Base-by-base conservation (phyloP, 2,113 vertebrate genomes). In the Miniopterus natalensis region DNA sequence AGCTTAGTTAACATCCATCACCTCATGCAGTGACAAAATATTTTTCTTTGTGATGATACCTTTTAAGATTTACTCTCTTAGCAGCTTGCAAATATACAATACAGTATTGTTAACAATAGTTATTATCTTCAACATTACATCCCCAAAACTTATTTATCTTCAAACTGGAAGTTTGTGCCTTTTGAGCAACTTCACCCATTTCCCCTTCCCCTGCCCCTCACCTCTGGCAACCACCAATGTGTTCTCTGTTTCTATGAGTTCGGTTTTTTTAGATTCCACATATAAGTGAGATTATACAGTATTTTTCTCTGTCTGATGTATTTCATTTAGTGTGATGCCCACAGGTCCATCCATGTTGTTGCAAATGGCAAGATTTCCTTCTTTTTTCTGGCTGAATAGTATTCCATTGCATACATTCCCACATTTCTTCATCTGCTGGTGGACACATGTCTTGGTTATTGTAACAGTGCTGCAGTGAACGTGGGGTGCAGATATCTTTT, bases 51-150 rank as follows among this genome's bases (percentile, higher is more conserved):
- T 13, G 21, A 29, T 86, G 31, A 63, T 21, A 59, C 59, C 51
- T 23, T 47, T 78, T 57, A 78, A 78, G 91, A 78, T 59, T 92
- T 77, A 92, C 14, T 59, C 36, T 74, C 42, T 91, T 83, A 40
- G n/a, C 1, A 11, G 51, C 66, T 74, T 92, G 59, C 66, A 51
- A 10, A 59, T 92, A 45, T 68, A 40, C 29, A 47, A 23, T 59
- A 59, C 49, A 36, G 21, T 59, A 70, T 78, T 57, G 81, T 66
- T 86, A 85, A 59, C 12, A 47, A 27, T 20, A 36, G 51, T 59
- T 51, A 29, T 86, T 47, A 49, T 84, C 31, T 83, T 74, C 11
- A 73, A 55, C 40, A 18, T 79, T 45, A 80, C 5, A 14, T n/a
- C 27, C 79, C 90, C 36, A 55, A 59, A 36, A 40, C 40, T 86